Percentiles rank a stretch among this genome's conserved stretches.
These are phyloP conservation scores for Megalops cyprinoides DNA, from an alignment of 2,797 vertebrate genomes.

Conservation along the genomic window DNA sequence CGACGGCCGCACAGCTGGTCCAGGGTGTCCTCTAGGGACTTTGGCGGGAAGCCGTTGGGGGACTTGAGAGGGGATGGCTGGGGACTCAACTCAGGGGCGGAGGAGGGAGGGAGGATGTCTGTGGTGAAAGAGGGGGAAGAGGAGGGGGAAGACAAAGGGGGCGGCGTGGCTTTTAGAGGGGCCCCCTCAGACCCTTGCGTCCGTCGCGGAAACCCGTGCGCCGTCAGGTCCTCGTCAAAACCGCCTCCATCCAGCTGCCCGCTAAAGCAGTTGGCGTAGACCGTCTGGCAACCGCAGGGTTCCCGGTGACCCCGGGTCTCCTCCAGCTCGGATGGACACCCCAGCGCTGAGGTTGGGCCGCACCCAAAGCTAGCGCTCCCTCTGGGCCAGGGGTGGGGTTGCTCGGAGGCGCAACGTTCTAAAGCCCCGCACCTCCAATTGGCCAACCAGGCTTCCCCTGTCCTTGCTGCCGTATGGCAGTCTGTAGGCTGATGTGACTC, in stretches of 20 bases:
- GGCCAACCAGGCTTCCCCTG: background rate
- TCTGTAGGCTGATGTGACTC: background rate
- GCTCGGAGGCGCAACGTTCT: slow-evolving; percentile 66
- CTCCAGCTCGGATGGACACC: slow-evolving; percentile 63
- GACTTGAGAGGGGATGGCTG: slow-evolving; percentile 71
- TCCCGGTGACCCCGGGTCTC: slow-evolving; percentile 69
- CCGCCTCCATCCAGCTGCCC: slow-evolving; percentile 72
- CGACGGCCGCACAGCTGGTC: slow-evolving; percentile 78
- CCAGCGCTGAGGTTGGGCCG: slow-evolving; percentile 72
- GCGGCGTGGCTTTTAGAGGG: slow-evolving; percentile 60
- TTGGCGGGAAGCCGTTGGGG: slow-evolving; percentile 56
- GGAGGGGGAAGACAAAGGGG: slow-evolving; percentile 54
- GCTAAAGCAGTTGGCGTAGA: slow-evolving; percentile 90
- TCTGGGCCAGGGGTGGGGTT: slow-evolving; percentile 66
- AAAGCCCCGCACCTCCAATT: slow-evolving; percentile 21
- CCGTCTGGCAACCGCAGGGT: slow-evolving; percentile 85
- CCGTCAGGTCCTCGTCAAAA: slow-evolving; percentile 73
- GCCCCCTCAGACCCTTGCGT: slow-evolving; percentile 41
- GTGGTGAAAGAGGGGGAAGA: slow-evolving; percentile 61
- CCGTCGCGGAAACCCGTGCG: slow-evolving; percentile 68
- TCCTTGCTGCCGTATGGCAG: background rate
- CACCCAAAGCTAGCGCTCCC: slow-evolving; percentile 64
- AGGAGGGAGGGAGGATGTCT: slow-evolving; percentile 78
- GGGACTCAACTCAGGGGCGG: slow-evolving; percentile 77
- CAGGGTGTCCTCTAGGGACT: slow-evolving; percentile 64